Evolutionary conservation across 2,888 invertebrate species (phyloP).

Genomic region (Endotricha flammealis): DNA sequence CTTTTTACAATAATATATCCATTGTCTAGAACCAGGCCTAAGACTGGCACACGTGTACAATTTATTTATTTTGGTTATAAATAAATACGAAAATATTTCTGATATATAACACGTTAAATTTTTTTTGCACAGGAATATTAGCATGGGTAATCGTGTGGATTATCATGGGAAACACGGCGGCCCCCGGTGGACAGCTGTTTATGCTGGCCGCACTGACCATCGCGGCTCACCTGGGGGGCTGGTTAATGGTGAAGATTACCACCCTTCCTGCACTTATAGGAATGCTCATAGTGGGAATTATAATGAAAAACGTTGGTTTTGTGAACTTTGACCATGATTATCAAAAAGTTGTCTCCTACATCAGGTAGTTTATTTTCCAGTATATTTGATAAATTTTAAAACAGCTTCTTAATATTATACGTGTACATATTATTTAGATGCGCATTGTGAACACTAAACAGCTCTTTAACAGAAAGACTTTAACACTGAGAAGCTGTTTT

Average conservation of each 20-base stretch:
- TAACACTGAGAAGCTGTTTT: too few relatives aligned
- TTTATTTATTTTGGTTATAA: not conserved
- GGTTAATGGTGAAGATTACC: slow-evolving; percentile 85
- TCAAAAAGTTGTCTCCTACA: slow-evolving; percentile 80
- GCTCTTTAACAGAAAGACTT: too few relatives aligned
- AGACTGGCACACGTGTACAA: too few relatives aligned
- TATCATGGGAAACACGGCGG: slow-evolving; percentile 86
- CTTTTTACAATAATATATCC: not conserved
- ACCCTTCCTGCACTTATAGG: slow-evolving; percentile 91
- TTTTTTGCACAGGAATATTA: slow-evolving; percentile 72
- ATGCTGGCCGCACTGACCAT: slow-evolving; percentile 86
- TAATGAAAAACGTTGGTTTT: slow-evolving; percentile 84
- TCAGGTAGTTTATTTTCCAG: slow-evolving; percentile 84
- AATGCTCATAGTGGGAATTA: slow-evolving; percentile 89
- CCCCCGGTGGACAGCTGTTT: slow-evolving; percentile 90
- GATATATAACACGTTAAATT: slow-evolving; percentile 2
- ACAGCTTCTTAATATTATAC: too few relatives aligned
- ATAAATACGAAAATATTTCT: not conserved
- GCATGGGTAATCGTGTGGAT: slow-evolving; percentile 88
- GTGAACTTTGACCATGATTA: slow-evolving; percentile 84
- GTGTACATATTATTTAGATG: too few relatives aligned
- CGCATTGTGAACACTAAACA: too few relatives aligned
- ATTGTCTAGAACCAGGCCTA: too few relatives aligned
- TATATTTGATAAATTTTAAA: too few relatives aligned
- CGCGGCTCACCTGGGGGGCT: slow-evolving; percentile 89